Base-by-base conservation (phyloP, 92 coral and sea anemone species). In the Palythoa caribaeorum region DNA sequence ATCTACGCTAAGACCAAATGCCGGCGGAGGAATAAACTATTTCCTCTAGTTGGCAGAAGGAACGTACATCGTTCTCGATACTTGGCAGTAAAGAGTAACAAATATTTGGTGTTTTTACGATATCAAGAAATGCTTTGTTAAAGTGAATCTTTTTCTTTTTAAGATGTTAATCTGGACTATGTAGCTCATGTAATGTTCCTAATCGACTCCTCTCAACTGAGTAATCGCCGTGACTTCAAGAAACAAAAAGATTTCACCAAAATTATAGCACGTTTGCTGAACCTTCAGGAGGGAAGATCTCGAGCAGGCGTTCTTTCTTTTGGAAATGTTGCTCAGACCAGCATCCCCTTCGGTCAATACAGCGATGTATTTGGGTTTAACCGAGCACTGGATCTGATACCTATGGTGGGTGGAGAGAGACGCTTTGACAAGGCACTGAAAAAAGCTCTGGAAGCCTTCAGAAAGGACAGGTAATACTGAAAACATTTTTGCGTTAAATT, bases 371-470 rank as follows among this genome's bases (percentile, higher is more conserved):
- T 81, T 17, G 86, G 66, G 38, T 81, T 81, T 53, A 81, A 81
- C 60, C 59, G 86, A 66, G 86, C 86, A 1, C 28, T 81, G 28
- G 86, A 81, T 54, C 55, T 81, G 55, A 66, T 81, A 65, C 86
- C 86, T 47, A 66, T 81, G 86, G 74, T 68, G 0, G 86, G 86
- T 39, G 86, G 86, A 19, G 44, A 81, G 44, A 81, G 74, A 50
- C 86, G 75, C n/a, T 81, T 81, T 51, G 86, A 81, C 62, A 81
- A 81, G 63, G 86, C 86, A 5, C 13, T 81, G 86, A 48, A 66
- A 14, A 81, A 81, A 66, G 76, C 86, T 40, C 86, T 81, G 38
- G 76, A 4, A 53, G 86, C 86, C 6, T 81, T 81, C 75, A 81
- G 86, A 38, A 81, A 66, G 57, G 86, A 81, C 76, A 81, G 86